phyloP scores from a whole-genome alignment of 2,888 invertebrate genomes.

The Cryptocephalus moraei region DNA sequence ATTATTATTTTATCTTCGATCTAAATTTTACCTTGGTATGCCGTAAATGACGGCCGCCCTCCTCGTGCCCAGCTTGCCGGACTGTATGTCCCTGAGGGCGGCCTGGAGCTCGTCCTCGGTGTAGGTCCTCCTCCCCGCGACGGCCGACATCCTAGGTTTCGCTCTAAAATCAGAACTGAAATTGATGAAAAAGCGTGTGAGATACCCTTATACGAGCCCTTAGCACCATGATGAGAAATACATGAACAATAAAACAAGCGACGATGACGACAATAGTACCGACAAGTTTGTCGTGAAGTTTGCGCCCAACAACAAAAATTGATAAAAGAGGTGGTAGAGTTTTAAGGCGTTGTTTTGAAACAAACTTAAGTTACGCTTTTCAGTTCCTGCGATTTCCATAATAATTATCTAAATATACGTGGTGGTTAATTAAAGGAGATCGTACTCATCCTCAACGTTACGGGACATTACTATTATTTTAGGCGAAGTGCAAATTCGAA shows the following conservation, averaged over 20 bases:
- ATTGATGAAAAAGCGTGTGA: constrained; percentile 26
- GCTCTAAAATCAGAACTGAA: constrained; percentile 49
- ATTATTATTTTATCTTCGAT: too few relatives aligned
- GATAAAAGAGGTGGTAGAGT: too few relatives aligned
- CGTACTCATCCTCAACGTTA: too few relatives aligned
- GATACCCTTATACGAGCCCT: neutral
- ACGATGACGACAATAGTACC: neutral
- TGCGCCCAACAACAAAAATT: too few relatives aligned
- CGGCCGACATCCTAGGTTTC: constrained; percentile 56
- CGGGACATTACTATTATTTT: neutral
- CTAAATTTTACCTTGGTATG: constrained; percentile 58
- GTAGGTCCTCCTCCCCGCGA: constrained; percentile 68
- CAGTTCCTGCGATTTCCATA: too few relatives aligned
- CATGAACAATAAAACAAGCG: constrained; percentile 1
- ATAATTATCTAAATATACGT: too few relatives aligned
- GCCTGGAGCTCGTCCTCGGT: constrained; percentile 92
- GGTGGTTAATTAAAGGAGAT: too few relatives aligned
- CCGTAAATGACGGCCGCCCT: constrained; percentile 93
- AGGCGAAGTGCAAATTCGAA: neutral
- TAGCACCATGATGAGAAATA: neutral
- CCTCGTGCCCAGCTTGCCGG: constrained; percentile 84
- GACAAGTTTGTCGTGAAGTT: too few relatives aligned
- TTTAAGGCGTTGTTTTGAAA: too few relatives aligned
- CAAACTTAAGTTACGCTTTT: too few relatives aligned
- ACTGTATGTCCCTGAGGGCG: constrained; percentile 89